These are phyloP conservation scores for Phalangium opilio DNA, from an alignment of 2,888 invertebrate species.

Conservation along the genomic window DNA sequence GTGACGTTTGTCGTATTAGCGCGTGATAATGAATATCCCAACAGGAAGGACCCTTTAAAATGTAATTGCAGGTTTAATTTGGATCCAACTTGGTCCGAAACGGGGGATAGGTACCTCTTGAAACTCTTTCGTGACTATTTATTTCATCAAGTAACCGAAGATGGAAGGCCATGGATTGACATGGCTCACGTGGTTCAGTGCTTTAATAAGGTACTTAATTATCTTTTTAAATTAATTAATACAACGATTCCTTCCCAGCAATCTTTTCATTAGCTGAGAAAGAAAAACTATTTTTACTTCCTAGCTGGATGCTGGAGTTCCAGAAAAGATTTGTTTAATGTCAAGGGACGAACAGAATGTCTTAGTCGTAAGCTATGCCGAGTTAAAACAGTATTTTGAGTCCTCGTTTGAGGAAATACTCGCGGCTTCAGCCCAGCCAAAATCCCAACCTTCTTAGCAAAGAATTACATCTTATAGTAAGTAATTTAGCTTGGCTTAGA, in stretches of 20 bases:
- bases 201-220: slow-evolving; percentile 61
- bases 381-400: slow-evolving; percentile 87
- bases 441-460: neutral
- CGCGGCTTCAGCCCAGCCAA: slow-evolving; percentile 6
- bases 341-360: slow-evolving; percentile 94
- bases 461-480: too few species aligned
- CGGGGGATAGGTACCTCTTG: slow-evolving; percentile 94
- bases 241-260: too few species aligned
- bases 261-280: too few species aligned
- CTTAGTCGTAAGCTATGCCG: slow-evolving; percentile 84
- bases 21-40: too few species aligned
- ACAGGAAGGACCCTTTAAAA: too few species aligned
- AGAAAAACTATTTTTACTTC: too few species aligned
- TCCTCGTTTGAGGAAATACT: slow-evolving; percentile 68
- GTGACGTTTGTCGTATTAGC: neutral
- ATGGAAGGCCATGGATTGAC: slow-evolving; percentile 90
- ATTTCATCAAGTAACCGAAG: slow-evolving; percentile 85
- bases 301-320: slow-evolving; percentile 36
- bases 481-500: too few species aligned
- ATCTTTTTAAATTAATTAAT: too few species aligned
- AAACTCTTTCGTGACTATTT: slow-evolving; percentile 94
- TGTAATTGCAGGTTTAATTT: slow-evolving; percentile 54
- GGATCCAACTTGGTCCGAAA: slow-evolving; percentile 93
- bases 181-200: slow-evolving; percentile 86
- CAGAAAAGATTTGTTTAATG: slow-evolving; percentile 67